Base-by-base conservation (phyloP, 2,113 vertebrate genomes). In the Ramphastos sulfuratus region DNA sequence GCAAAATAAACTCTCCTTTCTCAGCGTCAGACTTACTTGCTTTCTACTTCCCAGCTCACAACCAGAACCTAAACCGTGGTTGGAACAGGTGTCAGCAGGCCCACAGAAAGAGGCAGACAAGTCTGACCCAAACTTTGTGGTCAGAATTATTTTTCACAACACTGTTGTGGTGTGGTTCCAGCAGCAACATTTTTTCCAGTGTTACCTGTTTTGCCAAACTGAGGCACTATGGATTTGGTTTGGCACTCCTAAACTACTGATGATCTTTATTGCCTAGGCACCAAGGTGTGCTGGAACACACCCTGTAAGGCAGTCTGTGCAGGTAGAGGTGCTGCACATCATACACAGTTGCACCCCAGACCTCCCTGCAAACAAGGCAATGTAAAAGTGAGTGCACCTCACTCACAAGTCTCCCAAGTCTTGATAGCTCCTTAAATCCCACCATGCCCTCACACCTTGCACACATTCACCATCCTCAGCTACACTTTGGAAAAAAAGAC, bases 1-100 rank as follows among this genome's bases (percentile, higher is more conserved):
- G 64, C 37, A 85, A 59, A 84, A 84, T 7, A 80, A 71, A 73
- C 8, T 89, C 78, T 95, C 82, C 58, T 95, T 96, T 86, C 69
- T 80, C 28, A 63, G 66, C 21, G 65, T 20, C 17, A 73, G 65
- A 39, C 3, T 10, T 52, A 28, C 80, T 85, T 4, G 2, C 59
- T 82, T 94, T n/a, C 44, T 63, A 30, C 63, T 72, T 77, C 56
- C 33, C 67, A 72, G 52, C 35, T 59, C 44, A 52, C 39, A 46
- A 15, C 63, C 9, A 25, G 74, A 78, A 66, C 7, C 7, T 55
- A 52, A 58, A 37, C n/a, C n/a, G 6, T 12, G 31, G 31, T 82
- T 48, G 67, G 24, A 60, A 55, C n/a, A 44, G 37, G 28, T 60
- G n/a, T 35, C 78, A 82, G 69, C 64, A 85, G 48, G 46, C 15